phyloP scores from a whole-genome alignment of 2,113 vertebrate species.

The Bombycilla garrulus region DNA sequence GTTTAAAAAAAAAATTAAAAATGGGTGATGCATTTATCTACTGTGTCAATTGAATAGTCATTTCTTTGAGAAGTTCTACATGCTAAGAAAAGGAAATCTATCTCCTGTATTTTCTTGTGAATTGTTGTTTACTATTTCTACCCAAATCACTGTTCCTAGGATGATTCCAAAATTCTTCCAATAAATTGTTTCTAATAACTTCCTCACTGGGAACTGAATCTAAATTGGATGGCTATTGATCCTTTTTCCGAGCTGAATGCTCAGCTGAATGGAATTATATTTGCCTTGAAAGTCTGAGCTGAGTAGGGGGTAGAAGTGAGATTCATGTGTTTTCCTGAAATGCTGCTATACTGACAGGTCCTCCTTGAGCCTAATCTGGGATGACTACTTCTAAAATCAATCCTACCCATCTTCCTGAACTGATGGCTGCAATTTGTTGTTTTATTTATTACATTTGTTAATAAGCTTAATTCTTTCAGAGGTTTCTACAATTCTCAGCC shows the following conservation, averaged over 20 bases:
- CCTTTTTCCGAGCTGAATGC: not conserved
- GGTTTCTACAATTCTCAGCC: not conserved
- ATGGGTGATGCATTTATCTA: accelerated
- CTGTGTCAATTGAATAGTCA: not conserved
- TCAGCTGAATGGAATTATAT: not conserved
- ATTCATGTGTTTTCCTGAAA: not conserved
- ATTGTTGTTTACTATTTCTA: not conserved
- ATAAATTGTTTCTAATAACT: not conserved
- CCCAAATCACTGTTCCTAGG: not conserved
- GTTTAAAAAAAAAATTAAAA: not conserved
- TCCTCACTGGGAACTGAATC: not conserved
- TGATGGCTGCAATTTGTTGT: not conserved
- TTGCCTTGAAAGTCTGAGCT: not conserved
- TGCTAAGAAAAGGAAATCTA: not conserved
- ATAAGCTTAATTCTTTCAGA: not conserved
- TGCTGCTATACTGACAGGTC: accelerated
- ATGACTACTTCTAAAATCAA: not conserved
- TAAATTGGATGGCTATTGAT: not conserved
- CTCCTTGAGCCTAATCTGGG: not conserved
- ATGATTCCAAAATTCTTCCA: not conserved
- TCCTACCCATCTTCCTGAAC: not conserved
- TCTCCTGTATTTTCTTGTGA: not conserved
- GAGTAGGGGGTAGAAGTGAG: not conserved
- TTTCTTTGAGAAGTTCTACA: not conserved
- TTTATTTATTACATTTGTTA: not conserved